These are phyloP conservation scores for Pelecanus crispus DNA, from an alignment of 2,113 vertebrate genomes.

Conservation along the genomic window DNA sequence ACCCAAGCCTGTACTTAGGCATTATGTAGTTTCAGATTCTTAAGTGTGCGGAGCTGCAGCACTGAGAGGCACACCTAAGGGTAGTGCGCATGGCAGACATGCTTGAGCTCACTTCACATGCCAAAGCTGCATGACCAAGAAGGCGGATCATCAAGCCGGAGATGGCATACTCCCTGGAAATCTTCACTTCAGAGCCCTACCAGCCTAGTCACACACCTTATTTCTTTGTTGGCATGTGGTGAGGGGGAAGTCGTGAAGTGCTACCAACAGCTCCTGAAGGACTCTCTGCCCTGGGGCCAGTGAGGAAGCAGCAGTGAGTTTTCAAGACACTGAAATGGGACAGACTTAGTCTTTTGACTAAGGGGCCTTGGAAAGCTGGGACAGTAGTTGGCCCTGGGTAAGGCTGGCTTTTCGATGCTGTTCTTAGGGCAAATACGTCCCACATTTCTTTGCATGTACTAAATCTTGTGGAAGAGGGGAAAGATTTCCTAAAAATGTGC, in stretches of 20 bases:
- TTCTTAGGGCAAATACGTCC: not conserved
- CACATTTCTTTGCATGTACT: not conserved
- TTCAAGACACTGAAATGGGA: not conserved
- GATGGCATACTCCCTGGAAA: not conserved
- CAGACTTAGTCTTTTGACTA: not conserved
- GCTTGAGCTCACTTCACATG: not conserved
- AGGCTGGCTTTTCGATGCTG: not conserved
- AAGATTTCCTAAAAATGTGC: not conserved
- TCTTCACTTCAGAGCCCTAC: not conserved
- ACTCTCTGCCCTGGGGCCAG: not conserved
- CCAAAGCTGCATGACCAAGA: not conserved
- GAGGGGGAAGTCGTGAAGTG: not conserved
- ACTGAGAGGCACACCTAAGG: too few species aligned
- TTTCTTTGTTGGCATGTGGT: rapidly evolving
- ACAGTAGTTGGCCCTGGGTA: not conserved
- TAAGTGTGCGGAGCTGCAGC: not conserved
- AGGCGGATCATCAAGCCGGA: rapidly evolving
- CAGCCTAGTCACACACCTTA: not conserved
- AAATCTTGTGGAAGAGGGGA: not conserved
- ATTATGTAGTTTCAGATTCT: not conserved
- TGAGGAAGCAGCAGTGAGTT: not conserved
- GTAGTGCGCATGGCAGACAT: not conserved
- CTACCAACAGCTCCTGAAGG: not conserved
- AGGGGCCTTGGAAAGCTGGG: not conserved
- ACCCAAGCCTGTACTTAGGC: not conserved